Conservation (phyloP, 2,797 vertebrate species). For the Sylvilagus floridanus region DNA sequence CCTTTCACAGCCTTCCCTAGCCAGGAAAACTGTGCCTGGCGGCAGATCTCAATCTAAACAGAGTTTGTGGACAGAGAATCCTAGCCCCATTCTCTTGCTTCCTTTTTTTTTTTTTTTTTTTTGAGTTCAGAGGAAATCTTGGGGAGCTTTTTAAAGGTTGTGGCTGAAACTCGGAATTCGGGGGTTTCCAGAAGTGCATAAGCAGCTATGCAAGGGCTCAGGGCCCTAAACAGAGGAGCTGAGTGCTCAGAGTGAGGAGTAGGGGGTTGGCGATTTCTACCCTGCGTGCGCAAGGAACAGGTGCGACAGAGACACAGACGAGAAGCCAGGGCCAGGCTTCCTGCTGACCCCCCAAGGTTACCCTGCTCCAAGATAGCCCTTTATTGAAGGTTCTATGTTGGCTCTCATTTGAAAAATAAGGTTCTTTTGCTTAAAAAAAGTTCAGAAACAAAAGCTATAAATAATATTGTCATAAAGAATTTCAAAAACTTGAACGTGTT, state of each 20-base stretch:
- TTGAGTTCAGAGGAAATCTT: not conserved
- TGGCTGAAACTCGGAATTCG: not conserved
- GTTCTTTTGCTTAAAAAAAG: not conserved
- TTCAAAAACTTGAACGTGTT: conserved; percentile 71
- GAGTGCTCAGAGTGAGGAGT: not conserved
- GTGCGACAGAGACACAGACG: not conserved
- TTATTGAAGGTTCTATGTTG: not conserved
- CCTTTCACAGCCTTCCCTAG: not conserved
- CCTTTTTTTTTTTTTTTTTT: not conserved
- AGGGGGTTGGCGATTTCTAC: not conserved
- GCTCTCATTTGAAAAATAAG: conserved; percentile 37
- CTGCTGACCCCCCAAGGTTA: not conserved
- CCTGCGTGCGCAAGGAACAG: not conserved
- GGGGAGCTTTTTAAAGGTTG: not conserved
- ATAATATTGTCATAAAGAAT: conserved; percentile 71
- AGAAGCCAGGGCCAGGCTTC: not conserved
- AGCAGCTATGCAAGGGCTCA: not conserved
- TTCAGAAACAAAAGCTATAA: conserved; percentile 74
- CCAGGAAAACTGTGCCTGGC: no score
- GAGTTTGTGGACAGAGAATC: not conserved
- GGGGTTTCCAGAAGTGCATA: not conserved
- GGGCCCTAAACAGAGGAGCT: rapidly evolving
- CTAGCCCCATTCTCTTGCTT: rapidly evolving
- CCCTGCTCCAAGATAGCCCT: not conserved
- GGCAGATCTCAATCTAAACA: not conserved